Evolutionary conservation across 2,113 vertebrate genomes (phyloP).

Genomic region (Mobula birostris): DNA sequence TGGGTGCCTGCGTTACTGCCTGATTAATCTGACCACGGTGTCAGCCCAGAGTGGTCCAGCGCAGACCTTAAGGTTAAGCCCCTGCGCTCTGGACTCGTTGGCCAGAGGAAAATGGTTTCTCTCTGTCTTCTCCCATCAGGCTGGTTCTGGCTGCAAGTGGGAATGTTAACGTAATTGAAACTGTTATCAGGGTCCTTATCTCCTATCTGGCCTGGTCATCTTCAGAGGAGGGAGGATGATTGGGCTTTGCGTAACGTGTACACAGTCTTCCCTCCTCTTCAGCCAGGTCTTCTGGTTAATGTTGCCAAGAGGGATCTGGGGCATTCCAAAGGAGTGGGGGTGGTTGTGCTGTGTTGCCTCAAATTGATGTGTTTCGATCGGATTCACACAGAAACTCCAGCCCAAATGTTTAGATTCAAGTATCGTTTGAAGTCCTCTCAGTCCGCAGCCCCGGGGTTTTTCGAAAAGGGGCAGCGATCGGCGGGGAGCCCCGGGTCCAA

Average conservation of each 20-base stretch:
- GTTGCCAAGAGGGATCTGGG: neutral
- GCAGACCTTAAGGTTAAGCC: neutral
- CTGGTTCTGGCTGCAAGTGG: neutral
- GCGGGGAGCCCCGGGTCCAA: too few species aligned
- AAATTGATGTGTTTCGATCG: constrained; percentile 24
- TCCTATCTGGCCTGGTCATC: neutral
- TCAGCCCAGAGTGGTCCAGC: neutral
- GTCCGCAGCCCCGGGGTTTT: neutral
- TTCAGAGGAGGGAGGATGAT: neutral
- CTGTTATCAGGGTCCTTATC: neutral
- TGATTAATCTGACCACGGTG: too few species aligned
- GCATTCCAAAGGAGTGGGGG: too few species aligned
- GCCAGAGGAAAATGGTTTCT: neutral
- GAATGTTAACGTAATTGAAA: neutral
- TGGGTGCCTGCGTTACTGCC: too few species aligned
- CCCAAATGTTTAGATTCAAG: constrained; percentile 30
- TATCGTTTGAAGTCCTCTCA: constrained; percentile 11
- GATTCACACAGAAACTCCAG: neutral
- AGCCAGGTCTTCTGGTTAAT: constrained; percentile 12
- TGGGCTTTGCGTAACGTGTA: neutral
- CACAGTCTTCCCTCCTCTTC: neutral
- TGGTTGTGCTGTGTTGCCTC: constrained; percentile 6
- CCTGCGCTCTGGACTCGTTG: neutral
- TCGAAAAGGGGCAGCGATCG: neutral
- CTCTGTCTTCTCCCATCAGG: neutral